A percentile compares a stretch with the other conserved stretches of the same genome.
Evolutionary conservation across 2,888 invertebrate genomes (phyloP).

Genomic region (Brachyopa scutellaris): DNA sequence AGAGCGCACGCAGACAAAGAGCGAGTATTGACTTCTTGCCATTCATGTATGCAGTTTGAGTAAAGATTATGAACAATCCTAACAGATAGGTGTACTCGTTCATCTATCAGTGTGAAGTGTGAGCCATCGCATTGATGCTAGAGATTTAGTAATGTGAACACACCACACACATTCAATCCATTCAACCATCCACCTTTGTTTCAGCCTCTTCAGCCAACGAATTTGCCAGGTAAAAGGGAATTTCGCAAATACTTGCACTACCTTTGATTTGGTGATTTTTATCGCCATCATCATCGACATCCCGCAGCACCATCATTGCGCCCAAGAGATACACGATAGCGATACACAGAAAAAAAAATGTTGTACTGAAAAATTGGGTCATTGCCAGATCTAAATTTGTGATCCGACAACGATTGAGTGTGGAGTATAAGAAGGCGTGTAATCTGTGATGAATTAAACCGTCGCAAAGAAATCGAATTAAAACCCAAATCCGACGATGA

Average conservation of each 20-base stretch:
- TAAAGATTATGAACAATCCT: slow-evolving; percentile 20
- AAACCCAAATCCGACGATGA: slow-evolving; percentile 14
- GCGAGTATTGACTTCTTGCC: slow-evolving; percentile 17
- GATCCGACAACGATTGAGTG: slow-evolving; percentile 10
- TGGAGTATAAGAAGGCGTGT: slow-evolving; percentile 21
- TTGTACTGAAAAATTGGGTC: slow-evolving; percentile 67
- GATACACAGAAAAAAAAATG: slow-evolving; percentile 66
- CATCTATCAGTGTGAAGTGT: slow-evolving; percentile 35
- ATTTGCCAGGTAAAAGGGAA: slow-evolving; percentile 63
- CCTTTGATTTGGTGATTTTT: slow-evolving; percentile 52
- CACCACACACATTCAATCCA: slow-evolving; percentile 28
- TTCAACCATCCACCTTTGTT: slow-evolving; percentile 58
- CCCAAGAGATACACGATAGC: slow-evolving; percentile 54
- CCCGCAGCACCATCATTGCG: not conserved
- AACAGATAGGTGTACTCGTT: too few relatives aligned
- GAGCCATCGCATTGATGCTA: slow-evolving; percentile 1
- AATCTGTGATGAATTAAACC: slow-evolving; percentile 43
- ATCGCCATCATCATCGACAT: slow-evolving; percentile 17
- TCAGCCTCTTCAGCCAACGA: slow-evolving; percentile 36
- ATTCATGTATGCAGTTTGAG: too few relatives aligned
- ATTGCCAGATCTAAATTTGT: slow-evolving; percentile 72
- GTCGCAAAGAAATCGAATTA: slow-evolving; percentile 61
- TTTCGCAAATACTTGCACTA: slow-evolving; percentile 59
- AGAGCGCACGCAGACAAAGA: not conserved
- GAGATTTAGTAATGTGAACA: slow-evolving; percentile 43